These are phyloP conservation scores for Chelonia mydas DNA, from an alignment of 2,797 vertebrate genomes.

Conservation along the genomic window DNA sequence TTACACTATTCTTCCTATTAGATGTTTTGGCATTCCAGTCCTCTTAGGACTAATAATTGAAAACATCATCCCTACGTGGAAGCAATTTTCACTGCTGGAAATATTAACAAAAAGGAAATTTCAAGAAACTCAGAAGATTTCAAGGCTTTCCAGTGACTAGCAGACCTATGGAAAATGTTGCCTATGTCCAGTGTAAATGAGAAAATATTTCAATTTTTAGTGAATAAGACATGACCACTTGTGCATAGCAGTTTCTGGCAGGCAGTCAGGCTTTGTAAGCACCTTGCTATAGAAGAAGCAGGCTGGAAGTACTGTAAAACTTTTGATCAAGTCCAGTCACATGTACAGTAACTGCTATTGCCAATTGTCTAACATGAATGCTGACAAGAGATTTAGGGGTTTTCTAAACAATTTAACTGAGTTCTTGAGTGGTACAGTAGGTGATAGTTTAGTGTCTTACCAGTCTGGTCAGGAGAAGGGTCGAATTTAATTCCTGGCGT, in stretches of 20 bases:
- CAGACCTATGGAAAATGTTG: conserved; percentile 38
- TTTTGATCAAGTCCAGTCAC: not conserved
- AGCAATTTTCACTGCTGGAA: conserved; percentile 45
- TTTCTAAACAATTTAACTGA: not conserved
- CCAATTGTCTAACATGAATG: not conserved
- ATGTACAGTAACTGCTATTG: not conserved
- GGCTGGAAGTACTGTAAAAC: not conserved
- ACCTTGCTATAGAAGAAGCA: not conserved
- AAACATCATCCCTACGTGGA: conserved; percentile 37
- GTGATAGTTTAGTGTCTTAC: conserved; percentile 64
- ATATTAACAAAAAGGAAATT: conserved; percentile 15
- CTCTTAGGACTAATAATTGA: conserved; percentile 61
- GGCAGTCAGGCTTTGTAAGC: conserved; percentile 24
- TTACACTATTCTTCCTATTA: conserved; percentile 34
- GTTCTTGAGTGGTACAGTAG: conserved; percentile 9
- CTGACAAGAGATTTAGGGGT: not conserved
- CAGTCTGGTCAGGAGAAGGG: conserved; percentile 14
- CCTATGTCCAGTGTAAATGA: conserved; percentile 8
- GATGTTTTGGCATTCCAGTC: conserved; percentile 36
- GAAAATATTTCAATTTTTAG: conserved; percentile 39
- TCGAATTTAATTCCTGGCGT: conserved; percentile 44
- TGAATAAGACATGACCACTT: conserved; percentile 22
- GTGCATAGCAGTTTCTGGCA: not conserved
- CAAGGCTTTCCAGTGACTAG: conserved; percentile 1
- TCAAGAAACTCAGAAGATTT: not conserved